These are phyloP conservation scores for Lagopus muta DNA, from an alignment of 2,113 vertebrate genomes.

Conservation along the genomic window DNA sequence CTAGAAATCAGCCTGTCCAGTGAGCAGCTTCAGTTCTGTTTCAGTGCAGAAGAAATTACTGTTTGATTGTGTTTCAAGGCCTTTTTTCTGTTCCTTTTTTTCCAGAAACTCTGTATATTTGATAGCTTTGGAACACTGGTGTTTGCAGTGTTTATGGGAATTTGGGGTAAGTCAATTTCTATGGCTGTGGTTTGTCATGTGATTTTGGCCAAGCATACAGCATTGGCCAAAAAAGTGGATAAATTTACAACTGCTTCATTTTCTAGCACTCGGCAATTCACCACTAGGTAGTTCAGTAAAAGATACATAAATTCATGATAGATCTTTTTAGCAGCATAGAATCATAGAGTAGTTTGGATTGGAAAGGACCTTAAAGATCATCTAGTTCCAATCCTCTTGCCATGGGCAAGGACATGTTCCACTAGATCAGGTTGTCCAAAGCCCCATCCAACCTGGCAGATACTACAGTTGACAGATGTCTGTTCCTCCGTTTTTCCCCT, in stretches of 20 bases:
- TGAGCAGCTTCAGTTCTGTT: neutral
- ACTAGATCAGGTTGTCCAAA: too few species aligned
- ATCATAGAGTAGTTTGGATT: too few species aligned
- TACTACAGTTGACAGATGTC: too few species aligned
- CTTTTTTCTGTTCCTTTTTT: conserved; percentile 43
- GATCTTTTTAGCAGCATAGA: neutral
- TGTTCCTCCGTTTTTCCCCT: too few species aligned
- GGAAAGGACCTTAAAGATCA: too few species aligned
- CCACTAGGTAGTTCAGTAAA: neutral
- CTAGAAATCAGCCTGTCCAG: neutral
- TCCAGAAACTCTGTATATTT: conserved; percentile 93
- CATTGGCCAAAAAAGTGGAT: neutral
- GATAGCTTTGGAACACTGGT: conserved; percentile 93
- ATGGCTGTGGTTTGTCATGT: conserved; percentile 10
- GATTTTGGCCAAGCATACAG: conserved; percentile 29
- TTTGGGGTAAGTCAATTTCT: conserved; percentile 88
- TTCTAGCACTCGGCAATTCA: neutral
- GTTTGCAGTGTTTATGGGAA: conserved; percentile 94
- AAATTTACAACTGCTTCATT: neutral
- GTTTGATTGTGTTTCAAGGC: neutral
- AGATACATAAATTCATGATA: neutral
- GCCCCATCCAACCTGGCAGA: too few species aligned
- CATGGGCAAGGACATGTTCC: too few species aligned
- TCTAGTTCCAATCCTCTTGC: too few species aligned
- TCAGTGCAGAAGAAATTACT: neutral